phyloP scores from a whole-genome alignment of 2,113 vertebrate species.

The Syrmaticus mikado region DNA sequence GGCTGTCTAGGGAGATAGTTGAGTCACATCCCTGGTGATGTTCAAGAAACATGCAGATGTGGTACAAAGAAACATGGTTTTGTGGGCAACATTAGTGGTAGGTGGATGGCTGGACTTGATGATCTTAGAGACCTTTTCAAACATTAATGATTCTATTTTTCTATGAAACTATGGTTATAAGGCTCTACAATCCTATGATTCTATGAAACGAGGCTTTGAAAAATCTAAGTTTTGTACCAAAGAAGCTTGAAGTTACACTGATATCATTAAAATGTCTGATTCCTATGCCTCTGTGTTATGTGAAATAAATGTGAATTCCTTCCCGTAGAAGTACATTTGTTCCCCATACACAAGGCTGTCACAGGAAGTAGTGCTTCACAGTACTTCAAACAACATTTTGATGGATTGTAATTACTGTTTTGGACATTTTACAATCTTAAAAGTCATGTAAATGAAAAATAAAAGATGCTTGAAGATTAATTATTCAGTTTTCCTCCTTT shows the following conservation, averaged over 20 bases:
- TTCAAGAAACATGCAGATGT: too few species aligned
- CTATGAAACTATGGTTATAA: too few species aligned
- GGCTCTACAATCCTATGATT: too few species aligned
- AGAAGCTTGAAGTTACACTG: neutral
- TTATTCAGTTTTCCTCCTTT: neutral
- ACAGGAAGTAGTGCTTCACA: neutral
- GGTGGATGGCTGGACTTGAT: too few species aligned
- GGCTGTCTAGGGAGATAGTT: too few species aligned
- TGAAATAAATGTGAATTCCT: neutral
- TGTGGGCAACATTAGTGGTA: too few species aligned
- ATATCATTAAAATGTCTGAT: neutral
- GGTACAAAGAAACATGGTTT: too few species aligned
- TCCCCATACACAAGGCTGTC: neutral
- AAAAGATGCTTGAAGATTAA: neutral
- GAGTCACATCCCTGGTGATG: too few species aligned
- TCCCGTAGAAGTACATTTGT: fast-evolving
- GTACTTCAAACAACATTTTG: neutral
- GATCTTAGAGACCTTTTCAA: too few species aligned
- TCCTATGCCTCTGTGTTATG: neutral
- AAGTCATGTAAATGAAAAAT: neutral
- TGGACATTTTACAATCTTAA: neutral
- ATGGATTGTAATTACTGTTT: neutral
- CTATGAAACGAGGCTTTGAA: neutral
- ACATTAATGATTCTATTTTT: too few species aligned
- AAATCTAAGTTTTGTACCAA: neutral